Percentiles rank a stretch among this genome's conserved stretches.
Evolutionary conservation across 2,797 vertebrate species (phyloP).

Genomic region (Pangasius djambal): DNA sequence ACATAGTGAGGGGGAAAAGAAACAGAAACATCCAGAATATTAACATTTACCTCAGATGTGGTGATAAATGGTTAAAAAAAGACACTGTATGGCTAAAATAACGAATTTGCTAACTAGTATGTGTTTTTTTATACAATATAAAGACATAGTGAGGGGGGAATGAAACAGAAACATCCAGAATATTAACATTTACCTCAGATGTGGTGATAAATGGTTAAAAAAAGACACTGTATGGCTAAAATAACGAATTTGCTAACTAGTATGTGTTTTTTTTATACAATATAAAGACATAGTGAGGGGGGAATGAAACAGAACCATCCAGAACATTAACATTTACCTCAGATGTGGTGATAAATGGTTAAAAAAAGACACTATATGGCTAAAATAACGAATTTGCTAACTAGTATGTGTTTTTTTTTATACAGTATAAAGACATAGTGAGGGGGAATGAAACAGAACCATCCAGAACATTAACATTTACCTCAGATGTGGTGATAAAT

Average conservation of each 20-base stretch:
- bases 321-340: background rate
- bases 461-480: background rate
- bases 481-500: no score
- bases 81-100: background rate
- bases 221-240: background rate
- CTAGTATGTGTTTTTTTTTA: no score
- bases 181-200: background rate
- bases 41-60: background rate
- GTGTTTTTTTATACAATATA: background rate
- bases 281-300: background rate
- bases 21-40: background rate
- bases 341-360: no score
- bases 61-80: background rate
- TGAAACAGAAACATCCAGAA: background rate
- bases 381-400: no score
- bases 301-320: background rate
- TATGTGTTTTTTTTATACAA: background rate
- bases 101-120: no score
- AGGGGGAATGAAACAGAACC: background rate
- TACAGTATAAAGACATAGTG: background rate
- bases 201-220: background rate
- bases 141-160: background rate
- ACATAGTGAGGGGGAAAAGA: background rate
- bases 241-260: no score
- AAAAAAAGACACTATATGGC: no score